These are phyloP conservation scores for Odontomachus brunneus DNA, from an alignment of 1,140 invertebrate species.

Conservation along the genomic window DNA sequence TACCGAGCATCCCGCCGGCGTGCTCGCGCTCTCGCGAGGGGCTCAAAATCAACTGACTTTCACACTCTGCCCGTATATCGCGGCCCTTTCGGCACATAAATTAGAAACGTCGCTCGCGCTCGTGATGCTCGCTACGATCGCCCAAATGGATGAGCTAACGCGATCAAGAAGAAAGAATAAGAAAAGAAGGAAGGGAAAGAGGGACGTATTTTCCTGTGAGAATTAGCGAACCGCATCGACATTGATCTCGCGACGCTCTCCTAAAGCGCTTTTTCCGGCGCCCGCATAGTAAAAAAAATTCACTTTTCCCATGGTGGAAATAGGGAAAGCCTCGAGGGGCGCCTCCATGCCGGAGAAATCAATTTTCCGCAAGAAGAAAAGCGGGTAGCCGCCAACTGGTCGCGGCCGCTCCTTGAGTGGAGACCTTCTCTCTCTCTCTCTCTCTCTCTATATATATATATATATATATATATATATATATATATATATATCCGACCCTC, in stretches of 20 bases:
- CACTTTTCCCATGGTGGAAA: conserved; percentile 1
- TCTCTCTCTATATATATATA: too few relatives aligned
- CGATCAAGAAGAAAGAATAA: too few relatives aligned
- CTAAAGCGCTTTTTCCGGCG: background rate
- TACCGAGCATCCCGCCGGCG: background rate
- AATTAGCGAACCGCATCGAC: background rate
- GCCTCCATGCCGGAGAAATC: conserved; percentile 29
- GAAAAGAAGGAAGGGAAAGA: too few relatives aligned
- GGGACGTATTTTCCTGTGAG: too few relatives aligned
- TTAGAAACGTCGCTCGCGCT: conserved; percentile 20
- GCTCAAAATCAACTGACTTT: conserved; percentile 70
- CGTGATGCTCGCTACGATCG: background rate
- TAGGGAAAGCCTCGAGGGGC: background rate
- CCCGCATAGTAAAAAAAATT: background rate
- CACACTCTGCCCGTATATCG: conserved; percentile 37
- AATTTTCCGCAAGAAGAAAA: conserved; percentile 50
- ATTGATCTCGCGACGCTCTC: background rate
- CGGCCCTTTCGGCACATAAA: conserved; percentile 50
- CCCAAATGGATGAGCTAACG: too few relatives aligned
- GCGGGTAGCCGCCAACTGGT: conserved; percentile 36
- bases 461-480: too few relatives aligned
- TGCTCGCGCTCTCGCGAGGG: conserved; percentile 19
- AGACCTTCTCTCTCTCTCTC: conserved; percentile 27
- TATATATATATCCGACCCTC: background rate
- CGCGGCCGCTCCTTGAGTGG: background rate